Conservation (phyloP, 2,888 invertebrate species). For the Ormyrus thymus region DNA sequence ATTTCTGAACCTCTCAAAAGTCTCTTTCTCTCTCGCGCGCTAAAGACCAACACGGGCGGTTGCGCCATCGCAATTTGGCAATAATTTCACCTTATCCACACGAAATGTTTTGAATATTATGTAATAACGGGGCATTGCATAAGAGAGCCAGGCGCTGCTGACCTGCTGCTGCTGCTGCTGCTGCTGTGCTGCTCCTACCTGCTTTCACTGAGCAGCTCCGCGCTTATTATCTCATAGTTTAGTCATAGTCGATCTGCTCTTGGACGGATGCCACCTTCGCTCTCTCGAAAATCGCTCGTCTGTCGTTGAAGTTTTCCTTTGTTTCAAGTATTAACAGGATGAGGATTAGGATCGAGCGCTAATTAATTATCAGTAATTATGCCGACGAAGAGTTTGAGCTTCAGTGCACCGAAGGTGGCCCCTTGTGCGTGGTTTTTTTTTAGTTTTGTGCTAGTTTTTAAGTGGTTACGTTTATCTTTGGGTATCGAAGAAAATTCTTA, state of each 20-base stretch:
- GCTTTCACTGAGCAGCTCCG: conserved; percentile 66
- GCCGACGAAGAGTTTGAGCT: conserved; percentile 48
- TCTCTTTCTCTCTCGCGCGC: background rate
- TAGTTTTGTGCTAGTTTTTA: too few species aligned
- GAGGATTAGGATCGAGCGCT: conserved; percentile 4
- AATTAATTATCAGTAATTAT: conserved; percentile 39
- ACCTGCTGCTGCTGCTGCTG: conserved; percentile 58
- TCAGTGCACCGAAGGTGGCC: conserved; percentile 63
- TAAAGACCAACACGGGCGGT: conserved; percentile 16
- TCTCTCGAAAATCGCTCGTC: background rate
- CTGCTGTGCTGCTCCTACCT: conserved; percentile 33
- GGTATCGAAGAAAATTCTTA: too few species aligned
- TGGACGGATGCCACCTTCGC: background rate
- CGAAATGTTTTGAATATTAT: conserved; percentile 64
- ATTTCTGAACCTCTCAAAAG: conserved; percentile 52
- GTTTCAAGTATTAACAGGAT: background rate
- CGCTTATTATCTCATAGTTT: conserved; percentile 65
- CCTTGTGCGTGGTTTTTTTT: conserved; percentile 66
- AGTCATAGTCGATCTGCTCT: conserved; percentile 41
- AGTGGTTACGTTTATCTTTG: too few species aligned
- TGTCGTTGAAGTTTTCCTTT: background rate
- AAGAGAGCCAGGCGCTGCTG: conserved; percentile 57
- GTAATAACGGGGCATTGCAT: conserved; percentile 64
- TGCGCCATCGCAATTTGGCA: conserved; percentile 48
- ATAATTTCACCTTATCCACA: conserved; percentile 32